Percentiles rank a stretch among this genome's conserved stretches.
Conservation (phyloP, 2,888 invertebrate genomes). For the Temnothorax ravouxi region DNA sequence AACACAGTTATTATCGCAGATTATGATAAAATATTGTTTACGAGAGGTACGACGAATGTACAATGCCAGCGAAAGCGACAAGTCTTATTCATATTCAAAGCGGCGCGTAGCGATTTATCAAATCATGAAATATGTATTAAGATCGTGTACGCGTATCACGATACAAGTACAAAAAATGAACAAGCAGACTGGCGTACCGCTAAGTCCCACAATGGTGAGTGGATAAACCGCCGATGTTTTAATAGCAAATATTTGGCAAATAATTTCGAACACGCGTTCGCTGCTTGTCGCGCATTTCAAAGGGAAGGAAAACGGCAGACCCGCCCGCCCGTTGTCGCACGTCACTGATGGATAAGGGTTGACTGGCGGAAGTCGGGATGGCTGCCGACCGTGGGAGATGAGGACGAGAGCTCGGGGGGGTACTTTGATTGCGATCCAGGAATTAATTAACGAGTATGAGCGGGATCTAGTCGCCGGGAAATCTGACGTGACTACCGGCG, state of each 20-base stretch:
- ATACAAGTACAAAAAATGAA: constrained; percentile 21
- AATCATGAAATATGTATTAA: constrained; percentile 51
- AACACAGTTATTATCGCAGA: constrained; percentile 23
- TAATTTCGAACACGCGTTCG: constrained; percentile 37
- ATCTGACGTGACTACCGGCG: constrained; percentile 80
- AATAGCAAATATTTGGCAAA: constrained; percentile 42
- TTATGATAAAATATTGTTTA: constrained; percentile 39
- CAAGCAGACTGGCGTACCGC: not conserved
- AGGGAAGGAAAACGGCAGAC: constrained; percentile 10
- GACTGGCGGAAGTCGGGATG: constrained; percentile 51
- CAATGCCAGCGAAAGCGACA: constrained; percentile 23
- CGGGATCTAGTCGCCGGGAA: constrained; percentile 74
- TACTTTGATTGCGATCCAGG: constrained; percentile 78
- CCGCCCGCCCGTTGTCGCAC: constrained; percentile 45
- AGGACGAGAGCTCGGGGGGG: constrained; percentile 57
- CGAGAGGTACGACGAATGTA: not conserved
- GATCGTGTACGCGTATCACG: not conserved
- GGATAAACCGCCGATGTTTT: constrained; percentile 16
- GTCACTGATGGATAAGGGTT: constrained; percentile 58
- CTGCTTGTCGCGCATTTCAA: not conserved
- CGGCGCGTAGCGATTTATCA: constrained; percentile 25
- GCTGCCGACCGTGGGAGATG: constrained; percentile 50
- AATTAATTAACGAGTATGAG: constrained; percentile 81
- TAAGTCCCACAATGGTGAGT: not conserved
- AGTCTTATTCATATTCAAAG: constrained; percentile 49